phyloP scores from a whole-genome alignment of 2,797 vertebrate species.

The Ibycter americanus region DNA sequence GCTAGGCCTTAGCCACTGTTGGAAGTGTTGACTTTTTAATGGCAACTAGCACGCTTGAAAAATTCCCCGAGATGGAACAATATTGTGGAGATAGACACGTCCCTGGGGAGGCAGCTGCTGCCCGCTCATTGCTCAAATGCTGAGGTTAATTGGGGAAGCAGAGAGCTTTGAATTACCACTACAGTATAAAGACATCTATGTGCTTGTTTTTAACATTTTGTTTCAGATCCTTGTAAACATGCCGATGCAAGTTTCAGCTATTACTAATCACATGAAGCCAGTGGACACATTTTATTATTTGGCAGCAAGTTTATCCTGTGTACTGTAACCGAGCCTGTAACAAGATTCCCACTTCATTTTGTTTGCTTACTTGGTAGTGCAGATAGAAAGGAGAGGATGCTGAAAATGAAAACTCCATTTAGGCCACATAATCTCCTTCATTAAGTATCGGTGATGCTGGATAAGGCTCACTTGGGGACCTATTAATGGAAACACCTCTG shows the following conservation, averaged over 20 bases:
- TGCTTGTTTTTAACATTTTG: constrained; percentile 12
- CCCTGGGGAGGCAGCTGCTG: not conserved
- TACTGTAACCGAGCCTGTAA: constrained; percentile 33
- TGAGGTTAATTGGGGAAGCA: constrained; percentile 49
- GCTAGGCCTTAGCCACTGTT: constrained; percentile 28
- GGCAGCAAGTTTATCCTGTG: constrained; percentile 54
- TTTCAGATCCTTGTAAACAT: constrained; percentile 53
- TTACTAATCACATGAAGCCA: constrained; percentile 34
- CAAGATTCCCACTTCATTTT: constrained; percentile 18
- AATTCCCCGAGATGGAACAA: constrained; percentile 25
- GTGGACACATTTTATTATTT: constrained; percentile 29
- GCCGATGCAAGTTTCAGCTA: not conserved
- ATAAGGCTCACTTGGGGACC: constrained; percentile 47
- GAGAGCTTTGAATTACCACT: not conserved
- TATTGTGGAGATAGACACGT: constrained; percentile 16
- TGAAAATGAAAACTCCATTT: constrained; percentile 38
- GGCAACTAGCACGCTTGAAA: not conserved
- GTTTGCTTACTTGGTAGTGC: constrained; percentile 36
- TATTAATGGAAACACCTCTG: constrained; percentile 62
- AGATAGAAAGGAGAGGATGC: not conserved
- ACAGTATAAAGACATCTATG: not conserved
- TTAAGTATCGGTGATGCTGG: constrained; percentile 28
- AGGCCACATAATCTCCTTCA: constrained; percentile 54
- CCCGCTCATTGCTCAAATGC: constrained; percentile 21
- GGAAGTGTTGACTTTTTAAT: constrained; percentile 57